Base-by-base conservation (phyloP, 2,797 vertebrate genomes). In the Melopsittacus undulatus region DNA sequence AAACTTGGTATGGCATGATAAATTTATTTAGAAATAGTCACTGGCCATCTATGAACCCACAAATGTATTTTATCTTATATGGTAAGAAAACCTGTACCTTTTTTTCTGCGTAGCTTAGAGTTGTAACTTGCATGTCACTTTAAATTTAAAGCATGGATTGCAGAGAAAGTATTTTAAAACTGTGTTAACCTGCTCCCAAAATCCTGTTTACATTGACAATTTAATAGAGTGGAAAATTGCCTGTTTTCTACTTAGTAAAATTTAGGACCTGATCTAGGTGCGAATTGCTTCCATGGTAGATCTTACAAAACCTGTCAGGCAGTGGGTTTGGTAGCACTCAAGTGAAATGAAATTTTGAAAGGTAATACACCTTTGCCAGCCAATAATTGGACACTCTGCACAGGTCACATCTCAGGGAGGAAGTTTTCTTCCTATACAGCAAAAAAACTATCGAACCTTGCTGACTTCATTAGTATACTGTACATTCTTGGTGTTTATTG, bases 271-370 rank as follows among this genome's bases (percentile, higher is more conserved):
- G 42, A 62, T 96, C 30, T 87, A 66, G 42, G 54, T 42, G 30
- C 14, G 73, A 91, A 85, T 89, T 87, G 4, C 43, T 86, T 94
- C 66, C 24, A 59, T 0, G 2, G 20, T 5, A 78, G 72, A 52
- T 43, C 34, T 91, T 64, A 62, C 13, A 66, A 73, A 83, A 93
- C 72, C 30, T 78, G 42, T 81, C 76, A 85, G 62, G 64, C 21
- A 90, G 38, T 34, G 29, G 52, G 26, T 70, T 77, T 70, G 70
- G 49, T 77, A 87, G 24, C 45, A 51, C 20, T 81, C 34, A 15
- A 54, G 13, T 38, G 40, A 92, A 91, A 88, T 76, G 14, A 91
- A 88, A 82, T 76, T 94, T 83, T 90, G 84, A 69, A 90, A 89
- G 29, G 17, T 81, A 83, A 78, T 81, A 29, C 5, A 26, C 62